A percentile compares a stretch with the other conserved stretches of the same genome.
Evolutionary conservation across 2,797 vertebrate species (phyloP).

Genomic region (Catharus ustulatus): DNA sequence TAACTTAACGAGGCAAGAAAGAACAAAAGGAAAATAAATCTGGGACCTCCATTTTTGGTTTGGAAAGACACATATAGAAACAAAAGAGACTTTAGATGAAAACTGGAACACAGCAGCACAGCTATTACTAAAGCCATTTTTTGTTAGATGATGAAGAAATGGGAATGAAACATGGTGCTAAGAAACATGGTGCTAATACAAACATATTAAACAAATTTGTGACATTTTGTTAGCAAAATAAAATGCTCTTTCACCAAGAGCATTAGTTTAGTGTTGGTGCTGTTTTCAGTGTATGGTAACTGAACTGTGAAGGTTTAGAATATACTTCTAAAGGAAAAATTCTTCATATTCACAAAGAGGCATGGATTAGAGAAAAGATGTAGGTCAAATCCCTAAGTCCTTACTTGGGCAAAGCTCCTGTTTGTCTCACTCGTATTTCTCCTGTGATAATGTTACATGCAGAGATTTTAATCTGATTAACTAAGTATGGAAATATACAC

Average conservation of each 20-base stretch:
- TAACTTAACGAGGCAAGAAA: not conserved
- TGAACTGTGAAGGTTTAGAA: not conserved
- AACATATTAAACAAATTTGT: not conserved
- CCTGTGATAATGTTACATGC: not conserved
- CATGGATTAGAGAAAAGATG: not conserved
- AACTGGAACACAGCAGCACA: not conserved
- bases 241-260: not conserved
- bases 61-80: not conserved
- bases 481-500: not conserved
- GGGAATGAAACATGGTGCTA: not conserved
- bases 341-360: not conserved
- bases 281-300: not conserved
- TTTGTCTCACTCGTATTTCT: not conserved
- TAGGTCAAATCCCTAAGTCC: not conserved
- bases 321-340: not conserved
- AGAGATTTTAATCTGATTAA: constrained; percentile 13
- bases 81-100: not conserved
- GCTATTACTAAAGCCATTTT: not conserved
- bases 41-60: not conserved
- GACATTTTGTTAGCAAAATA: not conserved
- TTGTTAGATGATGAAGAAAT: not conserved
- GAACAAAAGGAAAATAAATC: not conserved
- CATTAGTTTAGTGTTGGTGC: not conserved
- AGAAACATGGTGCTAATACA: not conserved
- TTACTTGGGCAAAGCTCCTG: not conserved